phyloP scores from a whole-genome alignment of 2,888 invertebrate species.

The Tetanocera ferruginea region DNA sequence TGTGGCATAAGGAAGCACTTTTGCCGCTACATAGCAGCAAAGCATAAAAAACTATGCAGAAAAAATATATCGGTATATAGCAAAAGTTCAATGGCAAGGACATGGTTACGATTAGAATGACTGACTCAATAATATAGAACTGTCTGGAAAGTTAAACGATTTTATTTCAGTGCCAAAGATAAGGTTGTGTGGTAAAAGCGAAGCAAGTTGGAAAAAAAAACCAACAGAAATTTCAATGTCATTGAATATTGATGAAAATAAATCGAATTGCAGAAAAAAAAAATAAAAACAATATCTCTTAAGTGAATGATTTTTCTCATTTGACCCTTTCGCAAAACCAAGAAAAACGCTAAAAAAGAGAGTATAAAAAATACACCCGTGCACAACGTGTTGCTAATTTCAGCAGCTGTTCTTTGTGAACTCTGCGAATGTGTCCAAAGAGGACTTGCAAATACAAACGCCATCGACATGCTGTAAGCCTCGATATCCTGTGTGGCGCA shows the following conservation, averaged over 20 bases:
- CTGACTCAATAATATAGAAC: neutral
- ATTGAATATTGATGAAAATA: constrained; percentile 47
- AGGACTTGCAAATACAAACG: neutral
- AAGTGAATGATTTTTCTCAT: neutral
- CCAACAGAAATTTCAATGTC: constrained; percentile 38
- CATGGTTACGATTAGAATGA: constrained; percentile 3
- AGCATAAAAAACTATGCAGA: neutral
- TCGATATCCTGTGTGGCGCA: constrained; percentile 10
- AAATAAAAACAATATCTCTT: neutral
- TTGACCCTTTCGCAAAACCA: neutral
- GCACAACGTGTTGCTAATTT: constrained; percentile 21
- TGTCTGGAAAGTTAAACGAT: neutral
- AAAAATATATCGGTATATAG: neutral
- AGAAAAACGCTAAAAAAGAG: neutral
- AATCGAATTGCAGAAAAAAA: constrained; percentile 37
- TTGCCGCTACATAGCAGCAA: neutral
- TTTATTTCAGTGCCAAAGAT: neutral
- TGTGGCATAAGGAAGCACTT: neutral
- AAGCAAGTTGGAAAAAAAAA: neutral
- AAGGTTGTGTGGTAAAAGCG: neutral
- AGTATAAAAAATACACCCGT: neutral
- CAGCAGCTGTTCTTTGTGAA: neutral
- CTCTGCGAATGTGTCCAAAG: neutral
- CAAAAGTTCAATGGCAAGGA: constrained; percentile 30
- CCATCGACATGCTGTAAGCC: constrained; percentile 8